Base-by-base conservation (phyloP, 2,888 invertebrate species). In the Congeria kusceri region DNA sequence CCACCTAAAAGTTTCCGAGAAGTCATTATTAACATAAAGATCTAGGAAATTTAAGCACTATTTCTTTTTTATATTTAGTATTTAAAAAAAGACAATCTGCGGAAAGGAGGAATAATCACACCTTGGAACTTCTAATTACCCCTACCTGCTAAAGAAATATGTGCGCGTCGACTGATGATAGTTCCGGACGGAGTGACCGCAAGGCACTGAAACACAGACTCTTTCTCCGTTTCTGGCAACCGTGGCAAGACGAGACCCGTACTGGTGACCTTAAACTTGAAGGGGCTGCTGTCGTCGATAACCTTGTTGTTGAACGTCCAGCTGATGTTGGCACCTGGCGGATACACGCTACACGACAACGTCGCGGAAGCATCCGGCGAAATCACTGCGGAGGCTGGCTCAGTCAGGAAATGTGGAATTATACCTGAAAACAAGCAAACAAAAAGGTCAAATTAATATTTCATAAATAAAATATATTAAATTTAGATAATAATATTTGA, bases 101-200 rank as follows among this genome's bases (percentile, higher is more conserved):
- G 15, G 39, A 39, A 39, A 39, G 3, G 39, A 39, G 39, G 11
- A 39, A 1, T 1, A 13, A 13, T 39, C 39, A 39, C 3, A 39
- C 13, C 23, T 11, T n/a, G 1, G 9, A 1, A 63, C 20, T 46
- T 18, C 7, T 32, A 11, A 18, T 20, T 47, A 76, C 39, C 15
- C 11, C 61, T 57, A 87, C 87, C 87, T 86, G 87, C 83, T 86
- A 84, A 85, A n/a, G 83, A 81, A 46, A 87, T 73, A 64, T 77
- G 79, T 18, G 83, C 86, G 46, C 77, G 81, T 56, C 70, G 66
- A 69, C 87, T 87, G 23, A 84, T 62, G 9, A 87, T 70, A 11
- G 79, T 77, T 49, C 87, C 87, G 5, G 70, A 56, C 39, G 58
- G 39, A 58, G 77, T 86, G 32, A 75, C 67, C 3, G 85, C 87